Base-by-base conservation (phyloP, 2,113 vertebrate species). In the Ammodytes dubius region DNA sequence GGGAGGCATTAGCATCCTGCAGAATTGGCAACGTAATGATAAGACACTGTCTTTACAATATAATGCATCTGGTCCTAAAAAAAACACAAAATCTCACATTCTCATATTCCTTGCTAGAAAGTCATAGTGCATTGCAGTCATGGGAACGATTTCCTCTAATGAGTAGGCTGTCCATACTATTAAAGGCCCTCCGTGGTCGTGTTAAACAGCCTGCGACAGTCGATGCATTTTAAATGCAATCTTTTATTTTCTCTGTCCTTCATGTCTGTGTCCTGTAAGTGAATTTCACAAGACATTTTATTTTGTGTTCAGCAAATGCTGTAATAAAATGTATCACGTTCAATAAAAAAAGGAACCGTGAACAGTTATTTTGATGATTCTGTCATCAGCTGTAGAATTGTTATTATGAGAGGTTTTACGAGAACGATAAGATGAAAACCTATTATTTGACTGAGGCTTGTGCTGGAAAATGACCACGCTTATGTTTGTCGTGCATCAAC, bases 91-190 rank as follows among this genome's bases (percentile, higher is more conserved):
- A 27, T 27, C 27, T 27, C 27, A 81, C 73, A 63, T 68, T 5
- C 77, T 57, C 65, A 84, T 83, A 81, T 83, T 88, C 75, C 49
- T 70, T 56, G 76, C 81, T 77, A 80, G 74, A 68, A 61, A 61
- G 60, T 90, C 76, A 75, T 42, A 88, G 86, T 89, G 61, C 73
- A 86, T 71, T 87, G 77, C 70, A 87, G 80, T 85, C 77, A 74
- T 82, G 80, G 59, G 54, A 68, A 70, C 58, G 74, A 84, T 86
- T 88, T 83, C 86, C 58, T 88, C 68, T 79, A 79, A 77, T 78
- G 78, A 82, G 77, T 64, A 77, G 80, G 68, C 78, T 72, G 72
- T 83, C 76, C 46, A 46, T 85, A 46, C 70, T 66, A 52, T 79
- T 78, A 89, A 12, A 77, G 61, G 42, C 73, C 65, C 68, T 50